Evolutionary conservation across 2,113 vertebrate genomes (phyloP).

Genomic region (Anoura caudifer): DNA sequence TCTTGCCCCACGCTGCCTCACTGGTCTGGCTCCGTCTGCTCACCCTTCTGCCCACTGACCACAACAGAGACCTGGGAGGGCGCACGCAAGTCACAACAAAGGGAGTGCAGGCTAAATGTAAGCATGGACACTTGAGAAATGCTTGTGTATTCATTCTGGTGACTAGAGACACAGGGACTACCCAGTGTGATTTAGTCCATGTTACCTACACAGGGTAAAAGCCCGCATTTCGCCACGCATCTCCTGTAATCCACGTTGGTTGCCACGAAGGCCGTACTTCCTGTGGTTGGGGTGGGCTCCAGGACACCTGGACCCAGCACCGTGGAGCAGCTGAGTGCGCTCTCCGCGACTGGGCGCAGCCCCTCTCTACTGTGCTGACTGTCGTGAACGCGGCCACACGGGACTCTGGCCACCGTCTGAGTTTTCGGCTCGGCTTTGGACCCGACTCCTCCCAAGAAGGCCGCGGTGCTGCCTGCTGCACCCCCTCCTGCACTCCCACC

Average conservation of each 20-base stretch:
- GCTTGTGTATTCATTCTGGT: neutral
- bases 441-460: neutral
- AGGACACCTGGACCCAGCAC: neutral
- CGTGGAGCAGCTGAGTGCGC: neutral
- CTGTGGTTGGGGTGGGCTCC: neutral
- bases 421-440: neutral
- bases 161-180: neutral
- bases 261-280: neutral
- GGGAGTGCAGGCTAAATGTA: neutral
- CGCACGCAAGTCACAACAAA: neutral
- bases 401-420: neutral
- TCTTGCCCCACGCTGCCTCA: neutral
- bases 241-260: neutral
- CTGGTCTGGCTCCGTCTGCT: neutral
- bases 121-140: neutral
- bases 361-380: no score
- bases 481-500: neutral
- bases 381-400: neutral
- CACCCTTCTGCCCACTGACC: neutral
- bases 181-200: neutral
- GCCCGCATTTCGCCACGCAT: neutral
- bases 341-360: neutral
- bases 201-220: neutral
- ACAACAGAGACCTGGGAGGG: neutral
- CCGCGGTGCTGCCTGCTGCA: neutral